These are phyloP conservation scores for Conus ventricosus DNA, from an alignment of 1,140 invertebrate species.

Conservation along the genomic window DNA sequence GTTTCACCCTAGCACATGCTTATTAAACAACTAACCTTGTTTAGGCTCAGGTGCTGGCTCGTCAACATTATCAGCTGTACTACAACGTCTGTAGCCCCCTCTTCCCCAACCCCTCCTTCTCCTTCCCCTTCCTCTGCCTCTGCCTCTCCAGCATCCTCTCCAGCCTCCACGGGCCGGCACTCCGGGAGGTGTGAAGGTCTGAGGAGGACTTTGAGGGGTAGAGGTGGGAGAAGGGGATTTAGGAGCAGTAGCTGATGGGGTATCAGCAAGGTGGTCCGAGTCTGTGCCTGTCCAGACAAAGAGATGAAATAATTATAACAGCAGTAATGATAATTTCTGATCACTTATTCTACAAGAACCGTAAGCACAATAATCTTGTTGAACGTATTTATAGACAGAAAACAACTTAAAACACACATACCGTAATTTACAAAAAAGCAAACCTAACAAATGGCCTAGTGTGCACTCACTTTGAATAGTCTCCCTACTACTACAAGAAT, in stretches of 20 bases:
- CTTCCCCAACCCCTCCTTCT: slow-evolving; percentile 52
- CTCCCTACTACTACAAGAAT: too few relatives aligned
- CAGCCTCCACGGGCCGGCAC: slow-evolving; percentile 49
- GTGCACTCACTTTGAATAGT: too few relatives aligned
- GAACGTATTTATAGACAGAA: too few relatives aligned
- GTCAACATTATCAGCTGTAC: background rate
- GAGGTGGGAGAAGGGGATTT: slow-evolving; percentile 5
- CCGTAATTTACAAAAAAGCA: too few relatives aligned
- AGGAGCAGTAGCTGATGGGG: slow-evolving; percentile 16
- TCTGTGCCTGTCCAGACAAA: slow-evolving; percentile 27
- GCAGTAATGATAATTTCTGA: background rate
- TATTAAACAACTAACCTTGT: background rate
- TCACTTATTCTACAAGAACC: too few relatives aligned
- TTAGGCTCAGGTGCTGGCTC: background rate
- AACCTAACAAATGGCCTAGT: too few relatives aligned
- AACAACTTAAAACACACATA: too few relatives aligned
- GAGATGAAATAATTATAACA: background rate
- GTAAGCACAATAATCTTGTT: too few relatives aligned
- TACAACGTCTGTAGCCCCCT: slow-evolving; percentile 8
- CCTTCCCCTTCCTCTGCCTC: slow-evolving; percentile 56
- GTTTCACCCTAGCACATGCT: too few relatives aligned
- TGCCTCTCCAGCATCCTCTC: slow-evolving; percentile 49
- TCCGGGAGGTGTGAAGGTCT: background rate
- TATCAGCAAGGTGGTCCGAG: slow-evolving; percentile 19
- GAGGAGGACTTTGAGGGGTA: slow-evolving; percentile 12